Conservation (phyloP, 2,888 invertebrate genomes). For the Carterocephalus palaemon region DNA sequence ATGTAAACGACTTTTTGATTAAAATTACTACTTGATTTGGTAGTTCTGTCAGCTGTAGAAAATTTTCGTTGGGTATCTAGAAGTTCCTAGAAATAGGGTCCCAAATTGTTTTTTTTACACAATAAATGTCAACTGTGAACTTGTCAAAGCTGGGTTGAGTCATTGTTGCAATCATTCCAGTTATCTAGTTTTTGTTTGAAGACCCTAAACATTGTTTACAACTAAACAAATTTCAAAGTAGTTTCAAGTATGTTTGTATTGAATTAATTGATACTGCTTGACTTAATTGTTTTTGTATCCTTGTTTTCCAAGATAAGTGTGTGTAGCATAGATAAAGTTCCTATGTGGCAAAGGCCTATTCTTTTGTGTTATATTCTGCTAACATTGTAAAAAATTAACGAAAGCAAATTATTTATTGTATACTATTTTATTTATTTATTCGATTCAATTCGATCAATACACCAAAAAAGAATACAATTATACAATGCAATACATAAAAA, state of each 20-base stretch:
- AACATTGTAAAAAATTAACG: conserved; percentile 30
- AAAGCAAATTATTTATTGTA: too few species aligned
- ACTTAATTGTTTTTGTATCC: conserved; percentile 22
- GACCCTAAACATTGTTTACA: conserved; percentile 48
- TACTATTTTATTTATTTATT: too few species aligned
- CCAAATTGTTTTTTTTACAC: conserved; percentile 69
- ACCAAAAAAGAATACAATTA: too few species aligned
- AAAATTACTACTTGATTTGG: conserved; percentile 48
- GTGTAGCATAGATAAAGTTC: conserved; percentile 17
- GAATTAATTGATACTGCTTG: conserved; percentile 22
- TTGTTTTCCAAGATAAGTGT: conserved; percentile 2
- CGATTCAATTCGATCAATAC: too few species aligned
- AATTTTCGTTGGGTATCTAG: conserved; percentile 45
- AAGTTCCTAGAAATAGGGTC: conserved; percentile 48
- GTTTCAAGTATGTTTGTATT: conserved; percentile 23
- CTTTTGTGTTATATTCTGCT: conserved; percentile 32
- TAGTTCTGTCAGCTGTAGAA: conserved; percentile 36
- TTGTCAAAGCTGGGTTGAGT: conserved; percentile 78
- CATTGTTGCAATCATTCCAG: conserved; percentile 64
- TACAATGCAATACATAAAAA: too few species aligned
- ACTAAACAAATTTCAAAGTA: conserved; percentile 28
- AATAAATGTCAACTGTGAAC: conserved; percentile 72
- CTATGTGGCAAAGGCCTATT: conserved; percentile 31
- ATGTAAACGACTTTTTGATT: conserved; percentile 57
- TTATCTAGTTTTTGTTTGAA: conserved; percentile 46